Evolutionary conservation across 2,113 vertebrate species (phyloP).

Genomic region (Callipepla squamata): DNA sequence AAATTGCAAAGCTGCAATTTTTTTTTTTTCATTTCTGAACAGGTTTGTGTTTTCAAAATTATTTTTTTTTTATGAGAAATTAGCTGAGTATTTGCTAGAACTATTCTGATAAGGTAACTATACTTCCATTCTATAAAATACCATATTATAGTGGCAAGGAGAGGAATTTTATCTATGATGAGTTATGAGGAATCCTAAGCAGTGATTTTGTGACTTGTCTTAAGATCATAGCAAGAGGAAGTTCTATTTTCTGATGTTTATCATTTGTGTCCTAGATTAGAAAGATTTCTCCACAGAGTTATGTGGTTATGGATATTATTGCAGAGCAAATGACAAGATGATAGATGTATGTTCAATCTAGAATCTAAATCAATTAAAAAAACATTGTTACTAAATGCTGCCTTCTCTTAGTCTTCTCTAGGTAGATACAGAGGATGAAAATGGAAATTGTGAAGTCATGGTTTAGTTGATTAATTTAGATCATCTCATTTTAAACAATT

Average conservation of each 20-base stretch:
- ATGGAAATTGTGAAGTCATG: neutral
- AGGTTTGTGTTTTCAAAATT: no score
- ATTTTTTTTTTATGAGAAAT: no score
- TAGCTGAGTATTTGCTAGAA: neutral
- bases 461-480: neutral
- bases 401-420: neutral
- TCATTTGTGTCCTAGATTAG: neutral
- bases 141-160: neutral
- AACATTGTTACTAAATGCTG: neutral
- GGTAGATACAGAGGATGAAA: neutral
- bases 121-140: neutral
- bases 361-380: neutral
- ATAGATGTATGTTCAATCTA: neutral
- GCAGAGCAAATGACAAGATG: neutral
- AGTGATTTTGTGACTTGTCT: neutral
- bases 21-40: no score
- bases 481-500: neutral
- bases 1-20: no score
- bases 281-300: neutral
- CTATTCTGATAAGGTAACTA: neutral
- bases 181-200: neutral
- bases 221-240: neutral
- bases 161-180: neutral
- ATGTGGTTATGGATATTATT: neutral
- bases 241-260: neutral